Percentiles rank a stretch among this genome's conserved stretches.
These are phyloP conservation scores for Todus mexicanus DNA, from an alignment of 2,797 vertebrate species.

Conservation along the genomic window DNA sequence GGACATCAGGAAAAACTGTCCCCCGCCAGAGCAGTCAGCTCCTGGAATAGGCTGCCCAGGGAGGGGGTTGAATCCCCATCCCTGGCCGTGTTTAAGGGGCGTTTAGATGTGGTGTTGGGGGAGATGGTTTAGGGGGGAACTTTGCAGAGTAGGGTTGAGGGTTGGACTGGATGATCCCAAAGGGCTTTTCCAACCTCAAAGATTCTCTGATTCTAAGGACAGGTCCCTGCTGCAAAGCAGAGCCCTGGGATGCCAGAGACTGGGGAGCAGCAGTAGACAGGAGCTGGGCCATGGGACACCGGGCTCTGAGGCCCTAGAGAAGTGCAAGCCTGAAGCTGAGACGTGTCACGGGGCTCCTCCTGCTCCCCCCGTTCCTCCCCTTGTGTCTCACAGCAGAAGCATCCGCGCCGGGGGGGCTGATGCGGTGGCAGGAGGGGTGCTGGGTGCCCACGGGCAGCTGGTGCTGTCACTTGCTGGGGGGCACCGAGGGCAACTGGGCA, in stretches of 20 bases:
- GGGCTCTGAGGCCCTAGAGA: neutral
- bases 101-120: too few species aligned
- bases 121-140: too few species aligned
- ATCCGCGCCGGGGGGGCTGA: neutral
- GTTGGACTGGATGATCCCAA: too few species aligned
- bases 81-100: too few species aligned
- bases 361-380: neutral
- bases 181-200: too few species aligned
- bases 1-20: too few species aligned
- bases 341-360: neutral
- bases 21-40: too few species aligned
- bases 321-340: neutral
- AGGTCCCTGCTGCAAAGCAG: neutral
- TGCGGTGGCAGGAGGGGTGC: neutral
- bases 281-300: rapidly evolving
- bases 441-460: neutral
- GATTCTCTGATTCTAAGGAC: too few species aligned
- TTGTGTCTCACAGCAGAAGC: neutral
- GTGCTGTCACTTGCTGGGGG: neutral
- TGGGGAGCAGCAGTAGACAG: rapidly evolving
- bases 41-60: too few species aligned
- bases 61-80: too few species aligned
- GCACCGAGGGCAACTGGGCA: neutral
- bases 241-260: neutral
- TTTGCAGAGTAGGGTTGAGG: too few species aligned